These are phyloP conservation scores for Sciaenops ocellatus DNA, from an alignment of 2,797 vertebrate species.

Conservation along the genomic window DNA sequence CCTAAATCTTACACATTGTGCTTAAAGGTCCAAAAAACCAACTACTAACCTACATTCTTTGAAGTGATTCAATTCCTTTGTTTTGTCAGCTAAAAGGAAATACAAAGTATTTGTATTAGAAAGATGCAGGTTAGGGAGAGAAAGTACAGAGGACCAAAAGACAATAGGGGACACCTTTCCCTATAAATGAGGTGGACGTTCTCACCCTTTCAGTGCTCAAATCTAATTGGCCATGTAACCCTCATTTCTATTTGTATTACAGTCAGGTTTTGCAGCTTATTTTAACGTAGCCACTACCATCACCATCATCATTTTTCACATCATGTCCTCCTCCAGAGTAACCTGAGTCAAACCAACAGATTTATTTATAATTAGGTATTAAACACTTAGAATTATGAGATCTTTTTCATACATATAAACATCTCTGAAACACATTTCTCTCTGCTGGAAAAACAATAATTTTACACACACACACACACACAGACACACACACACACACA, in stretches of 20 bases:
- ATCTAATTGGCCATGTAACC: not conserved
- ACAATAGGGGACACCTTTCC: not conserved
- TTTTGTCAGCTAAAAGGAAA: too few relatives aligned
- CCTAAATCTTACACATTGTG: too few relatives aligned
- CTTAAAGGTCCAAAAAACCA: too few relatives aligned
- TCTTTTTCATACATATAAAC: conserved; percentile 39
- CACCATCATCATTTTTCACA: not conserved
- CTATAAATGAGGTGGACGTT: not conserved
- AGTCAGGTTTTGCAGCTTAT: not conserved
- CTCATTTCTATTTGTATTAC: not conserved
- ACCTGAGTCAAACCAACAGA: conserved; percentile 8
- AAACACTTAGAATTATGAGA: conserved; percentile 10
- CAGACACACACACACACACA: not conserved
- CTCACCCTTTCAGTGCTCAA: not conserved
- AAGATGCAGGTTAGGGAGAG: too few relatives aligned
- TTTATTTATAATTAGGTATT: conserved; percentile 10
- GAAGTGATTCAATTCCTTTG: too few relatives aligned
- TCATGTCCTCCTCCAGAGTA: not conserved
- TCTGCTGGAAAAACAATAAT: not conserved
- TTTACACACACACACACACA: conserved; percentile 3
- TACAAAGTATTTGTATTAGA: too few relatives aligned
- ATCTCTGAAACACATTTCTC: conserved; percentile 12
- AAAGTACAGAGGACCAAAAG: too few relatives aligned
- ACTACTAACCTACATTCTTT: too few relatives aligned
- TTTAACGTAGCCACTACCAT: conserved; percentile 3